Base-by-base conservation (phyloP, 53 echinoderm and acorn worm genomes). In the Hippasteria phrygiana region DNA sequence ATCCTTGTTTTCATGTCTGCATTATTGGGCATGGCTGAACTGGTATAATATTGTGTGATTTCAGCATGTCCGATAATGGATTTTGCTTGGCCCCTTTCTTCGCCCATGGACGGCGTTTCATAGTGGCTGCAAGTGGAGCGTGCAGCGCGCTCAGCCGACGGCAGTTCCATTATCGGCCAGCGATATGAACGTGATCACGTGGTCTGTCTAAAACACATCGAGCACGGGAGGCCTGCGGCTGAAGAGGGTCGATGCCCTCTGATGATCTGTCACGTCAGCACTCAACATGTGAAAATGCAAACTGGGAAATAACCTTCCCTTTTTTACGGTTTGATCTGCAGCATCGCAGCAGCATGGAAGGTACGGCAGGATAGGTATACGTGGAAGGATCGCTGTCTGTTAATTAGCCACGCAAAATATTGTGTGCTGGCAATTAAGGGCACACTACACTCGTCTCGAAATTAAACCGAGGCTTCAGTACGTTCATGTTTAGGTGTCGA, bases 151-250 rank as follows among this genome's bases (percentile, higher is more conserved):
- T n/a, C n/a, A 38, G 40, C 79, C 79, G 31, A 29, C 29, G 62
- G 79, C 79, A 13, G 5, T 31, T 79, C 62, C 73, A 79, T 38
- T 62, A 62, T 79, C 79, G 10, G 46, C 22, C 20, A 42, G 56
- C 27, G 3, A 62, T 55, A 40, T 42, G 32, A 43, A n/a, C 18
- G 74, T 20, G 43, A 13, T 47, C 74, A 47, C 47, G 74, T 74
- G 45, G 46, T 20, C 48, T 14, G n/a, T 13, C 43, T 73, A 73
- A 42, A 73, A 42, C 43, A 42, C 40, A 41, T 73, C 22, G 42
- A 7, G 28, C 22, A 73, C 22, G 22, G 73, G 43, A 43, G 18
- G 69, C 2, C 34, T 10, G 32, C 2, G 35, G 1, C 37, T 9
- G 20, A 5, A 8, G 11, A 34, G 13, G 64, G 64, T 63, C 64